Conservation (phyloP, 2,113 vertebrate species). For the Myxocyprinus asiaticus region DNA sequence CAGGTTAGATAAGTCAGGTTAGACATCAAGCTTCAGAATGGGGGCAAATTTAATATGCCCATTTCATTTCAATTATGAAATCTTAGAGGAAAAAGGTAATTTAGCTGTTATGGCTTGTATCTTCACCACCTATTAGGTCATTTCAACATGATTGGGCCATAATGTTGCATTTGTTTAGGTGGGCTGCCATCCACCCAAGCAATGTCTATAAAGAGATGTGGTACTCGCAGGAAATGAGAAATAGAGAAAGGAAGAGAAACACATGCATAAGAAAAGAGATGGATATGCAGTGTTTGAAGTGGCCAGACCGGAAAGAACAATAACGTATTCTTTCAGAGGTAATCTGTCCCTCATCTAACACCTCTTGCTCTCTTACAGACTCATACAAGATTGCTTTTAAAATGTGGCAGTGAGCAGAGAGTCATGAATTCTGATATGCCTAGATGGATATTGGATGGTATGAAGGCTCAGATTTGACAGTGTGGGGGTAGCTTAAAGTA, state of each 20-base stretch:
- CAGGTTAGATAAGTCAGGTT: not conserved
- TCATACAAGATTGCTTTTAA: not conserved
- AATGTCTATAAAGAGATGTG: slow-evolving; percentile 1
- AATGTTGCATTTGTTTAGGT: too few species aligned
- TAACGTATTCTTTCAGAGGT: not conserved
- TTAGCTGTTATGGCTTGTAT: too few species aligned
- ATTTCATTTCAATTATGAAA: too few species aligned
- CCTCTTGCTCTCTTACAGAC: slow-evolving; percentile 1
- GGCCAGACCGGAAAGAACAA: not conserved
- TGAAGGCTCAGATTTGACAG: too few species aligned
- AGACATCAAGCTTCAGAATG: not conserved
- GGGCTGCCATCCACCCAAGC: not conserved
- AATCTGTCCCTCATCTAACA: slow-evolving; percentile 19
- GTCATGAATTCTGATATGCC: slow-evolving; percentile 17
- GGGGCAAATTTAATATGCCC: too few species aligned
- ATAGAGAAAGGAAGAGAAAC: slow-evolving; percentile 3
- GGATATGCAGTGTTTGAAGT: not conserved
- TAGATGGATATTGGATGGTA: not conserved
- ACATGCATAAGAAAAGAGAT: slow-evolving; percentile 23
- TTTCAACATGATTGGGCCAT: too few species aligned
- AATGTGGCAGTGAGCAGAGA: not conserved
- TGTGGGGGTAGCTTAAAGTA: too few species aligned
- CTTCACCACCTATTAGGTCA: too few species aligned
- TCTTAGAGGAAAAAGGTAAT: too few species aligned
- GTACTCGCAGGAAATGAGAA: slow-evolving; percentile 5